phyloP scores from a whole-genome alignment of 2,113 vertebrate species.

The Pholis gunnellus region DNA sequence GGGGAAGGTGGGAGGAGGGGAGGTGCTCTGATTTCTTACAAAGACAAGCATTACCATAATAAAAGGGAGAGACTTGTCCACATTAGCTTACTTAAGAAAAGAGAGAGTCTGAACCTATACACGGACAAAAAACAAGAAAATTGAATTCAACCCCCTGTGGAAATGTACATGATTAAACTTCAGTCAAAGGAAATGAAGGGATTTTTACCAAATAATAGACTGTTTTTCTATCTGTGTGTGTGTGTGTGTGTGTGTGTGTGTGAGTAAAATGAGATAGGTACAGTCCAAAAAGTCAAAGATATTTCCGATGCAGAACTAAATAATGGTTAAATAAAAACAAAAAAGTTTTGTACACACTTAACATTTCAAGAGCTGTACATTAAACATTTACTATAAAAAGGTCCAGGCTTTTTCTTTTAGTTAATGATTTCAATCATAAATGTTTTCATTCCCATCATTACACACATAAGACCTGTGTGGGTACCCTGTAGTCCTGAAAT shows the following conservation, averaged over 20 bases:
- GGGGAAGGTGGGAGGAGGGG: neutral
- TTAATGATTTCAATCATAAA: neutral
- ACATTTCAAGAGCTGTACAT: neutral
- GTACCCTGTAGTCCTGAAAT: neutral
- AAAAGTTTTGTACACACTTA: neutral
- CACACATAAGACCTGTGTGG: neutral
- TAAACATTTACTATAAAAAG: neutral
- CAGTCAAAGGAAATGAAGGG: constrained; percentile 23
- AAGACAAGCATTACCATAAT: constrained; percentile 56
- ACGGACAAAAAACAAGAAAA: constrained; percentile 42
- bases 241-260: neutral
- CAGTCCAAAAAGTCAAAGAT: neutral
- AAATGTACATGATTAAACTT: constrained; percentile 61
- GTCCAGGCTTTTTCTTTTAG: neutral
- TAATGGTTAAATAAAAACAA: neutral
- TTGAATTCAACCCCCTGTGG: constrained; percentile 56
- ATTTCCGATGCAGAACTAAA: neutral
- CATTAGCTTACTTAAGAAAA: constrained; percentile 23
- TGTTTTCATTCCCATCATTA: neutral
- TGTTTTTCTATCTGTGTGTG: neutral
- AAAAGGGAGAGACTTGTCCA: constrained; percentile 41
- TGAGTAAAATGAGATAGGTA: neutral
- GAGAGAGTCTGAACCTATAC: constrained; percentile 22
- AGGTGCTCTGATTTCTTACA: constrained; percentile 31
- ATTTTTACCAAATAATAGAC: constrained; percentile 34